Evolutionary conservation across 2,113 vertebrate species (phyloP).

Genomic region (Amblyornis subalaris): DNA sequence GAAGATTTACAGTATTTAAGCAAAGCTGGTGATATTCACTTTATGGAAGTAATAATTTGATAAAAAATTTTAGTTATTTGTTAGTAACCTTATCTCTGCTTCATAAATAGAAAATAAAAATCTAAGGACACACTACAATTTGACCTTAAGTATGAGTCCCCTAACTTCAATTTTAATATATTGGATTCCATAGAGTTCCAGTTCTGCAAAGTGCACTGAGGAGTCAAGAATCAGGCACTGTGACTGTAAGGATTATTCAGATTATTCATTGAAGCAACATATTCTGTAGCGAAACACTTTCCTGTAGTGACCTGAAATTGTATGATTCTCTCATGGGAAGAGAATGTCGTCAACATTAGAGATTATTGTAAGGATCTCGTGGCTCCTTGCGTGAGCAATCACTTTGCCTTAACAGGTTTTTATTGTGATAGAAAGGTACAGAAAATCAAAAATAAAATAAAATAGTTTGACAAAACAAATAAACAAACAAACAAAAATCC

Average conservation of each 20-base stretch:
- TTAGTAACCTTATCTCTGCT: neutral
- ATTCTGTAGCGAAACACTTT: neutral
- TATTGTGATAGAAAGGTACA: neutral
- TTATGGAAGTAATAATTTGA: neutral
- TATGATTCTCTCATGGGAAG: neutral
- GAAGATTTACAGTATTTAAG: neutral
- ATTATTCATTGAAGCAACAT: neutral
- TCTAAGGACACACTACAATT: neutral
- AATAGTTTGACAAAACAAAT: neutral
- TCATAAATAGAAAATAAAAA: neutral
- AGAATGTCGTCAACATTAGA: neutral
- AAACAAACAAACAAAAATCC: neutral
- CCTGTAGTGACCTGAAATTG: neutral
- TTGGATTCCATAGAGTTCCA: neutral
- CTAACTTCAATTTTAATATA: neutral
- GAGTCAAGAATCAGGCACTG: neutral
- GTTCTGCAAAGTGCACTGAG: neutral
- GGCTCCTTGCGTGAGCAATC: neutral
- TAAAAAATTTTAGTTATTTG: neutral
- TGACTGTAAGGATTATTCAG: neutral
- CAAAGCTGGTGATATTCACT: neutral
- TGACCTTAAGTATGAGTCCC: neutral
- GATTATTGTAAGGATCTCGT: neutral
- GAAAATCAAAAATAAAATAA: neutral
- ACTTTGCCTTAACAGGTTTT: neutral